phyloP scores from a whole-genome alignment of 2,888 invertebrate genomes.

The Hymenopus coronatus region DNA sequence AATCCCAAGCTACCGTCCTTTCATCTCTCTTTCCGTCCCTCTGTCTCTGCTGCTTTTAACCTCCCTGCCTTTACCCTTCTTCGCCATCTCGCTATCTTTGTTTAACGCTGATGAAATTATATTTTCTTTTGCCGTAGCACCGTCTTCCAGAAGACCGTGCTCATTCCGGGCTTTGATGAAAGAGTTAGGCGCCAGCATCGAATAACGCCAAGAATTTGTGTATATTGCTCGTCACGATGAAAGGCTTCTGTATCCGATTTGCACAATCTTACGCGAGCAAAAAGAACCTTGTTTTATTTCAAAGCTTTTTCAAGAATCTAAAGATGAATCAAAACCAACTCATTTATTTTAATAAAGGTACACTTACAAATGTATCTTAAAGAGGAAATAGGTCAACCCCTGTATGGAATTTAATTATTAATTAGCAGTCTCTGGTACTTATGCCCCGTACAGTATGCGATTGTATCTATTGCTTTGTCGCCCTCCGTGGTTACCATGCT shows the following conservation, averaged over 20 bases:
- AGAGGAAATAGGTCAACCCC: too few species aligned
- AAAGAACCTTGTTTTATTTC: neutral
- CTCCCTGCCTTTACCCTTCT: neutral
- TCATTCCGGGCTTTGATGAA: neutral
- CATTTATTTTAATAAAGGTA: neutral
- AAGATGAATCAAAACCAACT: neutral
- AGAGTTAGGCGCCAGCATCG: neutral
- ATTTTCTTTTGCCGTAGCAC: neutral
- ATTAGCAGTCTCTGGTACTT: too few species aligned
- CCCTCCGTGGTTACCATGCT: too few species aligned
- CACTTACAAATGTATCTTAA: too few species aligned
- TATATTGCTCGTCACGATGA: neutral
- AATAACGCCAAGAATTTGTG: neutral
- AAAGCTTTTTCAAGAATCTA: neutral
- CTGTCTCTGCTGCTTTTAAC: conserved; percentile 15
- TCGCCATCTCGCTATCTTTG: conserved; percentile 20
- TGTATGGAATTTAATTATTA: too few species aligned
- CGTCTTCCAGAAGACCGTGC: neutral
- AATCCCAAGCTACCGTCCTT: neutral
- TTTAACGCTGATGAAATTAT: conserved; percentile 28
- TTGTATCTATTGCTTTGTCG: too few species aligned
- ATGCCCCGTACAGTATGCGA: too few species aligned
- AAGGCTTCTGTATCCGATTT: neutral
- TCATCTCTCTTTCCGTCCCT: conserved; percentile 6
- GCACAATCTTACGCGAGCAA: neutral